Percentiles rank a stretch among this genome's conserved stretches.
Evolutionary conservation across 2,888 invertebrate genomes (phyloP).

Genomic region (Trachelus tabidus): DNA sequence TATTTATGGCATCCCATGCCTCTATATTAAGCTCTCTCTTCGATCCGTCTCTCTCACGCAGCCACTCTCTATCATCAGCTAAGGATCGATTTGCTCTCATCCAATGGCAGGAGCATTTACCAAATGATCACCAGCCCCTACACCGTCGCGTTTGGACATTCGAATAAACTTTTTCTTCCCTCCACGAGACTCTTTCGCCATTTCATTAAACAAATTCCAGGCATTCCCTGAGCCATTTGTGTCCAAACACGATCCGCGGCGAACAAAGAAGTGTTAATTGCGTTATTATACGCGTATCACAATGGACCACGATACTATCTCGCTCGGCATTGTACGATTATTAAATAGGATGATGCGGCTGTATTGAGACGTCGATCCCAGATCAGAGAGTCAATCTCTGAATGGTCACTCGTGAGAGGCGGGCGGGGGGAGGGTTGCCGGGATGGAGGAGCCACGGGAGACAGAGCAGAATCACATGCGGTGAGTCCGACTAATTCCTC

Average conservation of each 20-base stretch:
- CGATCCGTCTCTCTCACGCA: background rate
- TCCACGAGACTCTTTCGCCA: background rate
- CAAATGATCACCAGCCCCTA: background rate
- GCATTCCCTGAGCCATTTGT: slow-evolving; percentile 36
- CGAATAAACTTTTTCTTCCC: background rate
- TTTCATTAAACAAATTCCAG: slow-evolving; percentile 23
- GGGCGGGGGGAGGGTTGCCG: background rate
- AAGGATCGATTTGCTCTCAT: background rate
- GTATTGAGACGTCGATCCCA: slow-evolving; percentile 48
- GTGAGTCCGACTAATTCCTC: background rate
- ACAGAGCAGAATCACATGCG: background rate
- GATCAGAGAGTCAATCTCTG: slow-evolving; percentile 24
- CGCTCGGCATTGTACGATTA: slow-evolving; percentile 57
- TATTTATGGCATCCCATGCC: slow-evolving; percentile 54
- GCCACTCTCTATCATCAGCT: background rate
- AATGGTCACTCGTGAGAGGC: background rate
- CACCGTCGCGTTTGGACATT: background rate
- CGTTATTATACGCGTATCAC: slow-evolving; percentile 53
- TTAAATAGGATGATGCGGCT: slow-evolving; percentile 65
- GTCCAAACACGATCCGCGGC: slow-evolving; percentile 34
- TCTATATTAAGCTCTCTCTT: slow-evolving; percentile 44
- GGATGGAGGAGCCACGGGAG: background rate
- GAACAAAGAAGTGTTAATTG: slow-evolving; percentile 62
- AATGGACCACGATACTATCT: slow-evolving; percentile 14
- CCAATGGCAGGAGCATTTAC: background rate